These are phyloP conservation scores for Lucilia sericata DNA, from an alignment of 1,140 invertebrate genomes.

Conservation along the genomic window DNA sequence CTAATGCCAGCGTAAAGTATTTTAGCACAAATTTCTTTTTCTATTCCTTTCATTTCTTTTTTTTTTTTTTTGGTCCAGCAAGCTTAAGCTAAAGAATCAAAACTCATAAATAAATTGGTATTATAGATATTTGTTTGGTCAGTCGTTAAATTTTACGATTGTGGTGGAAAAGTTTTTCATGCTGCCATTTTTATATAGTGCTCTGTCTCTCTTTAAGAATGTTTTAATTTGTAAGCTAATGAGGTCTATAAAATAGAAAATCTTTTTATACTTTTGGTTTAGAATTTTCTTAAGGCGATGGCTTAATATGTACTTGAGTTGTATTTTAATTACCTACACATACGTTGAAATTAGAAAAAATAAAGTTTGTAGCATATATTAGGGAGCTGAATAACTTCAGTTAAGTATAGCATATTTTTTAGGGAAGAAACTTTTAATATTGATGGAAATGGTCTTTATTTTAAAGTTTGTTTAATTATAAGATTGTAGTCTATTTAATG, in stretches of 20 bases:
- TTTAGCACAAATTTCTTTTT: not conserved
- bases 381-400: not conserved
- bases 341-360: not conserved
- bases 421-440: not conserved
- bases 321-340: not conserved
- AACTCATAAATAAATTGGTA: slow-evolving; percentile 9
- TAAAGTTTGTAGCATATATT: not conserved
- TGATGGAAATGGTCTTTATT: too few species aligned
- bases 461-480: too few species aligned
- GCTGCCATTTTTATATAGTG: not conserved
- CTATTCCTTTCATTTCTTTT: not conserved
- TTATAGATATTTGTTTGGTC: slow-evolving; percentile 1
- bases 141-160: slow-evolving; percentile 19
- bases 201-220: not conserved
- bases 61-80: not conserved
- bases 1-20: too few species aligned
- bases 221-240: slow-evolving; percentile 17
- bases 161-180: not conserved
- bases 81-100: not conserved
- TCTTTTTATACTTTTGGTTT: not conserved
- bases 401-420: not conserved
- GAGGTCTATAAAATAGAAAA: not conserved
- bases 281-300: not conserved
- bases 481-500: too few species aligned
- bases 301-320: not conserved